A percentile compares a stretch with the other conserved stretches of the same genome.
These are phyloP conservation scores for Pelagia noctiluca DNA, from an alignment of 30 jellyfish, hydroid and myxozoan species.

Conservation along the genomic window DNA sequence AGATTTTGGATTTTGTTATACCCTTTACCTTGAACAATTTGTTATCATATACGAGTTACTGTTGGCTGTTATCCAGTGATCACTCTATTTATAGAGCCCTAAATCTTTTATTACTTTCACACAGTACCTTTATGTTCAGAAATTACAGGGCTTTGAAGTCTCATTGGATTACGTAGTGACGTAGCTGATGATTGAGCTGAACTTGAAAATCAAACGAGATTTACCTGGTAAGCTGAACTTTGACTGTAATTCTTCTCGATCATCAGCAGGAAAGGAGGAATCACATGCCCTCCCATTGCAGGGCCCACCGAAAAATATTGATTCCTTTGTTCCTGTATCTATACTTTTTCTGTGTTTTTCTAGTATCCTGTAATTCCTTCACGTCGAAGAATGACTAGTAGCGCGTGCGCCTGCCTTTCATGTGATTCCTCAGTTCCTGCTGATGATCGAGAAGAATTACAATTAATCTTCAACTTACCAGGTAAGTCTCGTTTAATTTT, in stretches of 20 bases:
- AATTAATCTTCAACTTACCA: neutral
- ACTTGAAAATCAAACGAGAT: neutral
- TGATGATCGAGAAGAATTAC: conserved; percentile 1
- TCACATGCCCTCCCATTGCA: conserved; percentile 27
- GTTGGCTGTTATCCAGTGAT: neutral
- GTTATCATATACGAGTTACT: neutral
- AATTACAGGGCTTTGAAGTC: conserved; percentile 25
- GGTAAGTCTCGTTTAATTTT: conserved; percentile 2
- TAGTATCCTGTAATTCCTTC: neutral
- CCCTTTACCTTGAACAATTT: too few species aligned
- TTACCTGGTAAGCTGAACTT: neutral
- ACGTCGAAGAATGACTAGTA: neutral
- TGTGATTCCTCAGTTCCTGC: conserved; percentile 19
- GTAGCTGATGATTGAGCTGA: neutral
- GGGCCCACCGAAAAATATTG: neutral
- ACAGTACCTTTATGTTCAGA: neutral
- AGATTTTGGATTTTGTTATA: neutral
- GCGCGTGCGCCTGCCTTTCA: too few species aligned
- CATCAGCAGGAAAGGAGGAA: conserved; percentile 40
- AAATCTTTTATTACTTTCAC: too few species aligned
- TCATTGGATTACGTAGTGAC: neutral
- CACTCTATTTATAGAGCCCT: neutral
- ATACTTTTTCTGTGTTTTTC: neutral
- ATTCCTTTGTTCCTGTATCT: neutral
- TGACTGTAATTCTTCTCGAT: neutral